phyloP scores from a whole-genome alignment of 2,888 invertebrate species.

The Cantharis lateralis region DNA sequence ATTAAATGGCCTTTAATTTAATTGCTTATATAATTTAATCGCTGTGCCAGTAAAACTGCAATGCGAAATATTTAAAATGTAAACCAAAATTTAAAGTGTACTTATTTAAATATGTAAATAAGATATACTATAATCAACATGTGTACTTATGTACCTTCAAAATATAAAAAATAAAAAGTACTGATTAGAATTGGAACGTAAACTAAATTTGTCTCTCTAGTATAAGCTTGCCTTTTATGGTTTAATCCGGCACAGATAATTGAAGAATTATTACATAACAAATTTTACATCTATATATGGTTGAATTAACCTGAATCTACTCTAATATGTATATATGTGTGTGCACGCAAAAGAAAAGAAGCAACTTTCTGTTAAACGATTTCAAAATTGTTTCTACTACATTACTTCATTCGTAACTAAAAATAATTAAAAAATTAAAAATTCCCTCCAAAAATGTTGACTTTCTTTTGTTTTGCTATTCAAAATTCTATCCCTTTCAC shows the following conservation, averaged over 20 bases:
- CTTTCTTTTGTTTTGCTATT: not conserved
- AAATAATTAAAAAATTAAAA: not conserved
- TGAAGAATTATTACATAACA: slow-evolving; percentile 19
- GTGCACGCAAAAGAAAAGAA: not conserved
- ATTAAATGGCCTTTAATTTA: not conserved
- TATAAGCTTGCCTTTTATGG: slow-evolving; percentile 26
- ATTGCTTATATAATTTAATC: not conserved
- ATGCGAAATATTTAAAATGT: not conserved
- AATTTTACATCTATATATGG: slow-evolving; percentile 23
- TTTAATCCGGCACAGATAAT: slow-evolving; percentile 22
- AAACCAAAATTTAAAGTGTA: not conserved
- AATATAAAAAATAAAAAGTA: not conserved
- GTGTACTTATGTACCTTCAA: not conserved
- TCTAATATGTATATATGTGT: not conserved
- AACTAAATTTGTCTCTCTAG: slow-evolving; percentile 16
- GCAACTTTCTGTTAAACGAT: not conserved
- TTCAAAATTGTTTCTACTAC: not conserved
- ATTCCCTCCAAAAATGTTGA: not conserved
- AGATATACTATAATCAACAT: not conserved
- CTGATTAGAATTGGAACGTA: slow-evolving; percentile 23
- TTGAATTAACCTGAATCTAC: slow-evolving; percentile 13
- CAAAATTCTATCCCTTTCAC: not conserved
- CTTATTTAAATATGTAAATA: not conserved
- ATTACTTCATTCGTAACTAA: not conserved
- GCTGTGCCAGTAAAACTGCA: not conserved